Percentiles rank a stretch among this genome's conserved stretches.
Evolutionary conservation across 1,140 invertebrate species (phyloP).

Genomic region (Penaeus vannamei): DNA sequence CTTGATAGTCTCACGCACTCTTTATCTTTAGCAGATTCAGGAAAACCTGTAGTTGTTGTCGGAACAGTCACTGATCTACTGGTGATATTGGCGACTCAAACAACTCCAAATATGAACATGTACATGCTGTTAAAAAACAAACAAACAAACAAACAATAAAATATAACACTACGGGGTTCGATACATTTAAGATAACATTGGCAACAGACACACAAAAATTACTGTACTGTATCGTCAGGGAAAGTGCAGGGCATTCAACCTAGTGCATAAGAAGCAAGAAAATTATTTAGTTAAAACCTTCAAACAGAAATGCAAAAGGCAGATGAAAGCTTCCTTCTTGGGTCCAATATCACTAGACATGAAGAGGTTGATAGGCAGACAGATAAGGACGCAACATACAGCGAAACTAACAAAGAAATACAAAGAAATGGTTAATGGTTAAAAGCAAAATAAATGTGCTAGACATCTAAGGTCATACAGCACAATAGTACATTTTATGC

Average conservation of each 20-base stretch:
- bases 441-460: too few species aligned
- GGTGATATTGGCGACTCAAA: conserved; percentile 34
- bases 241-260: conserved; percentile 29
- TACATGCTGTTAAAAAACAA: too few species aligned
- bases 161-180: too few species aligned
- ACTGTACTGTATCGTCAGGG: conserved; percentile 42
- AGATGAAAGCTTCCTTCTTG: conserved; percentile 53
- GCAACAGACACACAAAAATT: background rate
- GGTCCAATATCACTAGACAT: too few species aligned
- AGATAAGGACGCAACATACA: too few species aligned
- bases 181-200: conserved; percentile 44
- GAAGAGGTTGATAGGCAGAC: too few species aligned
- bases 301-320: conserved; percentile 45
- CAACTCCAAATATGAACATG: conserved; percentile 29
- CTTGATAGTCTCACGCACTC: conserved; percentile 39
- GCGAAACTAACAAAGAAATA: too few species aligned
- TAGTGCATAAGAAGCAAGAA: conserved; percentile 21
- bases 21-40: conserved; percentile 37
- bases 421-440: too few species aligned
- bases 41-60: conserved; percentile 45
- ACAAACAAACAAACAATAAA: too few species aligned
- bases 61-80: conserved; percentile 19
- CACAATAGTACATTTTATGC: too few species aligned
- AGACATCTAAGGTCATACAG: too few species aligned
- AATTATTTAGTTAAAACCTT: conserved; percentile 18